Percentiles rank a stretch among this genome's conserved stretches.
Conservation (phyloP, 2,888 invertebrate genomes). For the Invenusta paracnida region DNA sequence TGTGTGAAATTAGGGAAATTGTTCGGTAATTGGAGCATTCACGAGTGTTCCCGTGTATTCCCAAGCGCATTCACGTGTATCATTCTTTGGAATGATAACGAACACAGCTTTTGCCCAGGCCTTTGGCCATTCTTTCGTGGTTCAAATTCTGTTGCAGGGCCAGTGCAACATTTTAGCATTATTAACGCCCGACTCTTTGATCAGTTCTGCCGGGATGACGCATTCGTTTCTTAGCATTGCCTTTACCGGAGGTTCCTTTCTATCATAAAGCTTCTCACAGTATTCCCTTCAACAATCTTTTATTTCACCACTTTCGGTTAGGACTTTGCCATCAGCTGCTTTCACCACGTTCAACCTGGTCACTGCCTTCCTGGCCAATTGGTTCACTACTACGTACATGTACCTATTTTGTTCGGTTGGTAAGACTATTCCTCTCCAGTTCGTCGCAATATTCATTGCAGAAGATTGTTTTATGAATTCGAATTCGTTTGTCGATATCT, state of each 20-base stretch:
- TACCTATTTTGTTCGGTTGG: neutral
- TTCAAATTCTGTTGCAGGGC: neutral
- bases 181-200: neutral
- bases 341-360: neutral
- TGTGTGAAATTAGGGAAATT: conserved; percentile 22
- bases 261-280: conserved; percentile 14
- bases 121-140: conserved; percentile 8
- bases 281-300: conserved; percentile 19
- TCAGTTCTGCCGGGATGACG: conserved; percentile 12
- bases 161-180: neutral
- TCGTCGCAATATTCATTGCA: conserved; percentile 5
- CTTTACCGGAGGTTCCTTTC: conserved; percentile 15
- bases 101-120: neutral
- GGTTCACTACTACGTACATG: neutral
- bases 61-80: no score
- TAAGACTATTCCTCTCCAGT: neutral
- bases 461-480: neutral
- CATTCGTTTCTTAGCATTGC: neutral
- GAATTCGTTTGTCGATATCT: conserved; percentile 7
- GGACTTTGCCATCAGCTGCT: neutral
- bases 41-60: no score
- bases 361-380: neutral
- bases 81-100: conserved; percentile 32
- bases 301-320: conserved; percentile 14
- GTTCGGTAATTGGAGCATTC: conserved; percentile 19